Base-by-base conservation (phyloP, 2,888 invertebrate genomes). In the Schrankia costaestrigalis region DNA sequence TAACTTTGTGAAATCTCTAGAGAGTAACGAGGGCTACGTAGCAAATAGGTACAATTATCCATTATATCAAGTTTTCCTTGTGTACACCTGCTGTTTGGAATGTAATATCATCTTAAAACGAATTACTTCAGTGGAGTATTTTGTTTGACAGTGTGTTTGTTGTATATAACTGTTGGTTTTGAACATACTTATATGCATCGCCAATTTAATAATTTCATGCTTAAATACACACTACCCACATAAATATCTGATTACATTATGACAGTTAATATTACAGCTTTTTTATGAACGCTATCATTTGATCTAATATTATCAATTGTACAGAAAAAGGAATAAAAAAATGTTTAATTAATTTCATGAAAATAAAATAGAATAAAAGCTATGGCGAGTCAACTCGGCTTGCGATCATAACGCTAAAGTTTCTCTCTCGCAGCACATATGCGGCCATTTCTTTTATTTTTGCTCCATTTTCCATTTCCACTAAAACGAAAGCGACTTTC, bases 401-500 rank as follows among this genome's bases (percentile, higher is more conserved):
- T 31, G 51, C 53, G 51, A 62, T 68, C 68, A 71, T 70, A 72
- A 71, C 58, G 62, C 58, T 63, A 74, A 75, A 75, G 69, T 74
- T 73, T 42, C 35, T 46, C 46, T 41, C 56, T 67, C 63, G 56
- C 69, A 66, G 69, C 78, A 75, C 83, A 83, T 80, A 81, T 80
- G 84, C 69, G 69, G 59, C 57, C 56, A 57, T 63, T 71, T 62
- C 68, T 77, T 79, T 77, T 78, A 78, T 83, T 81, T 71, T 55
- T 32, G 57, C 59, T 68, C 66, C 76, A 78, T 82, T 79, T 83
- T 78, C 79, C 80, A 80, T 84, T 82, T 76, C 71, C 76, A 74
- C 70, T 73, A 73, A 74, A 81, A 73, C 77, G 79, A 83, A 82
- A 83, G 78, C 78, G 72, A 81, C 80, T 82, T 79, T 84, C 71